Percentiles rank a stretch among this genome's conserved stretches.
These are phyloP conservation scores for Telmatherina bonti DNA, from an alignment of 2,797 vertebrate species.

Conservation along the genomic window DNA sequence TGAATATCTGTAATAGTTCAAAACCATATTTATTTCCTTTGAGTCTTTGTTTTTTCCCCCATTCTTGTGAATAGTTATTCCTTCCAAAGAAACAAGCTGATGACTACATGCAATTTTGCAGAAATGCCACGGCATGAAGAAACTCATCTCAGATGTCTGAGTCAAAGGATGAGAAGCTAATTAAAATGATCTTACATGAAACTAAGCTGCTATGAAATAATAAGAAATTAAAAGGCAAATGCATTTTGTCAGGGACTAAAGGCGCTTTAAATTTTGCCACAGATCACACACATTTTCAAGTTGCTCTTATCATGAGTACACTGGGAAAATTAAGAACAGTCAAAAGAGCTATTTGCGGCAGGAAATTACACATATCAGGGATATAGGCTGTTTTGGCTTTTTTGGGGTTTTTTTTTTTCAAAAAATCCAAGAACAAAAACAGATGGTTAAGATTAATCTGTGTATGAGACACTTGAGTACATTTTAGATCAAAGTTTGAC, in stretches of 20 bases:
- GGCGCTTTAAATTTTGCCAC: not conserved
- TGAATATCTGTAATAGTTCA: constrained; percentile 38
- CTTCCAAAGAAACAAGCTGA: constrained; percentile 31
- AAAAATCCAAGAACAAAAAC: not conserved
- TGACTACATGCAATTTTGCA: constrained; percentile 26
- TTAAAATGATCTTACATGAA: constrained; percentile 6
- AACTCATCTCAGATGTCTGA: constrained; percentile 23
- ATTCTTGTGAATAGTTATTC: constrained; percentile 33
- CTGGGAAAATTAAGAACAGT: constrained; percentile 2
- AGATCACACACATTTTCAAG: constrained; percentile 1
- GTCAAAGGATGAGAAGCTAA: constrained; percentile 3
- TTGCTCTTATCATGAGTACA: not conserved
- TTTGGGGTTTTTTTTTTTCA: no score
- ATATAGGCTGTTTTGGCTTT: constrained; percentile 1
- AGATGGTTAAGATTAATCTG: not conserved
- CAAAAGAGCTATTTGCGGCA: not conserved
- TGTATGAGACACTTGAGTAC: not conserved
- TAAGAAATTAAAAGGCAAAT: constrained; percentile 9
- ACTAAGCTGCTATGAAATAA: constrained; percentile 7
- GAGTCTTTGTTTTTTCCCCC: constrained; percentile 17
- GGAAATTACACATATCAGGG: not conserved
- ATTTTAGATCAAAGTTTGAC: not conserved
- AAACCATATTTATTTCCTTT: constrained; percentile 37
- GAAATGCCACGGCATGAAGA: constrained; percentile 35
- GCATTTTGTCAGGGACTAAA: not conserved